A percentile compares a stretch with the other conserved stretches of the same genome.
phyloP scores from a whole-genome alignment of 2,888 invertebrate genomes.

The Pyrocoelia pectoralis region DNA sequence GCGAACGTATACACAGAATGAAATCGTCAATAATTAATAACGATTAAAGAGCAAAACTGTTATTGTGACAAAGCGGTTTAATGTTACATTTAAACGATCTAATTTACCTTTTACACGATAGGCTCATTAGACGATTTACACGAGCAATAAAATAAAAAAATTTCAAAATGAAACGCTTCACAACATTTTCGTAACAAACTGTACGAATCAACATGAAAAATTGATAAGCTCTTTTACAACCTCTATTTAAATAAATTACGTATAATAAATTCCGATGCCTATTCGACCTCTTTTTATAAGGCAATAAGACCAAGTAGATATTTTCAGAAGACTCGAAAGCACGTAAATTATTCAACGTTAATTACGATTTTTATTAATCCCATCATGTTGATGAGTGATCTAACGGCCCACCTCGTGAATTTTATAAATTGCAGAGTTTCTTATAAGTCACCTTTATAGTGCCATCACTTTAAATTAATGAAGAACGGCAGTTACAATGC shows the following conservation, averaged over 20 bases:
- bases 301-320: neutral
- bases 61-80: too few species aligned
- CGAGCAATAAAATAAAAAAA: neutral
- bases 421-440: too few species aligned
- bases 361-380: neutral
- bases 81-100: too few species aligned
- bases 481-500: too few species aligned
- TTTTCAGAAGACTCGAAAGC: neutral
- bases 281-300: neutral
- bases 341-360: constrained; percentile 3
- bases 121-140: neutral
- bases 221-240: constrained; percentile 4
- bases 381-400: neutral
- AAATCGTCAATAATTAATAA: too few species aligned
- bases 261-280: neutral
- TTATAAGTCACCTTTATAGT: too few species aligned
- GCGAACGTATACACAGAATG: too few species aligned
- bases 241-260: constrained; percentile 2
- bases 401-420: too few species aligned
- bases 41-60: too few species aligned
- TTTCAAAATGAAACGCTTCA: neutral
- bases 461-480: too few species aligned
- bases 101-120: neutral
- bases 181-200: neutral
- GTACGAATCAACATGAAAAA: neutral